Base-by-base conservation (phyloP, 2,888 invertebrate species). In the Hyposoter didymator region DNA sequence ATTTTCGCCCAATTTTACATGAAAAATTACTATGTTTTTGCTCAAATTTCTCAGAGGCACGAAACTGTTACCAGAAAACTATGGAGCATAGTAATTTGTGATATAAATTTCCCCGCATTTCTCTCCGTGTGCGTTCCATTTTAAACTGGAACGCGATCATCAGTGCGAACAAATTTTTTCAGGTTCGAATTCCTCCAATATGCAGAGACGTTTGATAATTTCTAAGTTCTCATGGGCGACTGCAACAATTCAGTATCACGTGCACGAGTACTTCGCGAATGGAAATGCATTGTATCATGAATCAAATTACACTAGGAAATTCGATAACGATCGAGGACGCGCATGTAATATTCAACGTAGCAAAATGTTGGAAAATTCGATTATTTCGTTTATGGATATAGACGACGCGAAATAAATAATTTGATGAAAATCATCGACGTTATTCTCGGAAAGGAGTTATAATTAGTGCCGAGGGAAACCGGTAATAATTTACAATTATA, bases 131-230 rank as follows among this genome's bases (percentile, higher is more conserved):
- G 12, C 19, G 4, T 14, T 62, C 5, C 14, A 7, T 10, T 14
- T 22, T 78, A 59, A 59, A 12, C 28, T 59, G 12, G 5, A 59
- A 28, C 3, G 14, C 12, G 55, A 28, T 59, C 2, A 59, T 28
- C n/a, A 22, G 87, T 88, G 87, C 90, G 87, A 81, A 85, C 87
- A 89, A 89, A 90, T 90, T 87, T 87, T 87, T 88, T 86, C 87
- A 80, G 84, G 85, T 87, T 88, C 66, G 75, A 85, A 82, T 78
- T 84, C 75, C 78, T 66, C 1, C 28, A 28, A 28, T 28, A 2
- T 28, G 74, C 78, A 8, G 62, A 59, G 6, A 72, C 39, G 39
- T 72, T 78, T 86, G 74, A 81, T 81, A 35, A 35, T 35, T 73
- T 7, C 14, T 52, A 28, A 52, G 32, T 7, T 52, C 19, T 10